Percentiles rank a stretch among this genome's conserved stretches.
phyloP scores from a whole-genome alignment of 2,797 vertebrate species.

The Sternotherus odoratus region DNA sequence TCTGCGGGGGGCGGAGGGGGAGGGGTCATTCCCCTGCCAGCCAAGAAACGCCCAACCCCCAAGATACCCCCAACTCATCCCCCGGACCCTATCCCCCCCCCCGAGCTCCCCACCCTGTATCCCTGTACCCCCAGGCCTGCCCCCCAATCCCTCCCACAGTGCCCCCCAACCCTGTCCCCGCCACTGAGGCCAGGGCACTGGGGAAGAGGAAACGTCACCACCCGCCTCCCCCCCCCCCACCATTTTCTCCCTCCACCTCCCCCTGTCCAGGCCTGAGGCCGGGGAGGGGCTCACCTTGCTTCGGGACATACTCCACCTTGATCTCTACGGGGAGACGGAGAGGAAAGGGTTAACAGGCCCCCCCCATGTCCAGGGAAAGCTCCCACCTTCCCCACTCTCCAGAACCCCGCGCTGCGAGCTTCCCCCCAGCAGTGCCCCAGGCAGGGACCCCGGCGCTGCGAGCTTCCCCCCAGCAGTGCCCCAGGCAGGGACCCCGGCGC shows the following conservation, averaged over 20 bases:
- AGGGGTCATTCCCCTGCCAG: neutral
- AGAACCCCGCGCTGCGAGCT: neutral
- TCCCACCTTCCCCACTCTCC: neutral
- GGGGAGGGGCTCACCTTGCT: constrained; percentile 68
- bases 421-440: too few species aligned
- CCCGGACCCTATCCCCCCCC: too few species aligned
- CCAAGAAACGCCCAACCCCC: neutral
- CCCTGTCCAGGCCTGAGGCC: neutral
- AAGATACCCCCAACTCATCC: neutral
- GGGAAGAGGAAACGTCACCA: neutral
- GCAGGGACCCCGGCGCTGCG: too few species aligned
- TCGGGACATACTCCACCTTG: constrained; percentile 91
- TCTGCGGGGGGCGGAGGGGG: constrained; percentile 76
- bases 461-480: too few species aligned
- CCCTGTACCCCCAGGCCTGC: neutral
- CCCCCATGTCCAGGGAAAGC: neutral
- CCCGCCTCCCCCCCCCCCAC: too few species aligned
- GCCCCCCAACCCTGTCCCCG: neutral
- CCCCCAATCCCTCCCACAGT: neutral
- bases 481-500: too few species aligned
- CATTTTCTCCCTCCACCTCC: too few species aligned
- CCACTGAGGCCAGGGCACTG: neutral
- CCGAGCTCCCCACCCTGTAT: too few species aligned
- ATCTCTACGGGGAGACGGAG: constrained; percentile 82
- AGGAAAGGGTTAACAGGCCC: neutral